Evolutionary conservation across 92 coral and sea anemone genomes (phyloP).

Genomic region (Palythoa grandis): DNA sequence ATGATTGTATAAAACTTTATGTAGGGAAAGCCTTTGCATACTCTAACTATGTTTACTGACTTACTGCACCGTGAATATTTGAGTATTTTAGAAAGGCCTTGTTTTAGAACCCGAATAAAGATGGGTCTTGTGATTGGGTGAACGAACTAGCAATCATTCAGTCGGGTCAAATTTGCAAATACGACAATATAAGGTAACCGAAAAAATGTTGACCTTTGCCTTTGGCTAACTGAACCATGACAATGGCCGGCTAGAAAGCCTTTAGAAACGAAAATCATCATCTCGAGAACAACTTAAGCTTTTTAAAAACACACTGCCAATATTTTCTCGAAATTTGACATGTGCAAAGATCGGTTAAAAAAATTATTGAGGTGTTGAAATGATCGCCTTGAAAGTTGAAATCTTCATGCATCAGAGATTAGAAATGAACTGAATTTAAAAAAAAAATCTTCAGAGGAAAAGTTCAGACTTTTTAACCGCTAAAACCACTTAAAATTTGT

Average conservation of each 20-base stretch:
- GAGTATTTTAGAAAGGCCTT: background rate
- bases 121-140: background rate
- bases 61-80: background rate
- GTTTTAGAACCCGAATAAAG: too few species aligned
- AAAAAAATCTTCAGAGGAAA: background rate
- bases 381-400: too few species aligned
- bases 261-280: background rate
- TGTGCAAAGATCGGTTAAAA: background rate
- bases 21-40: background rate
- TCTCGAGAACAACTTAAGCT: background rate
- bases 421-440: background rate
- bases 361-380: background rate
- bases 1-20: background rate
- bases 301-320: background rate
- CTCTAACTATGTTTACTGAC: background rate
- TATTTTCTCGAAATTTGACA: background rate
- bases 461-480: too few species aligned
- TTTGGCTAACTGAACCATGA: background rate
- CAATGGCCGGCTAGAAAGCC: background rate
- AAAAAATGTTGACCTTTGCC: conserved; percentile 1
- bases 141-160: background rate
- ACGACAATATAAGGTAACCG: background rate
- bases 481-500: too few species aligned
- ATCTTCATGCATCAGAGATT: background rate
- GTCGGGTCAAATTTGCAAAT: background rate